phyloP scores from a whole-genome alignment of 2,888 invertebrate genomes.

The Hermaeophaga mercurialis region DNA sequence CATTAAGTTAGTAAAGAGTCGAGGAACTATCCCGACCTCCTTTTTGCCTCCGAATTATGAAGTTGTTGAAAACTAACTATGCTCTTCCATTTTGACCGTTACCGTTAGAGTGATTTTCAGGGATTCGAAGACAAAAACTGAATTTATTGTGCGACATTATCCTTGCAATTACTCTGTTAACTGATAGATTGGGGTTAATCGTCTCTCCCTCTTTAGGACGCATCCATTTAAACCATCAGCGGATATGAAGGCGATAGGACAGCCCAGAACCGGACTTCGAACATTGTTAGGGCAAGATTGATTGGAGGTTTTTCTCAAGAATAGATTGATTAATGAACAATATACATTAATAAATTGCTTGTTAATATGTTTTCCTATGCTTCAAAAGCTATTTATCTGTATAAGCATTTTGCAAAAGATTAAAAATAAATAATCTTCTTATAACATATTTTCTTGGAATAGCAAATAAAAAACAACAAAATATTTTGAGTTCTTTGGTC shows the following conservation, averaged over 20 bases:
- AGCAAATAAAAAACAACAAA: no score
- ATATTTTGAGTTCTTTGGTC: no score
- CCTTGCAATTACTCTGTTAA: conserved; percentile 42
- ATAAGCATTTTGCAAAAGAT: no score
- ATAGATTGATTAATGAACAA: no score
- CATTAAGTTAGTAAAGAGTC: conserved; percentile 2
- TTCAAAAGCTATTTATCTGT: no score
- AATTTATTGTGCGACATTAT: conserved; percentile 42
- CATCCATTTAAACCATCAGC: conserved; percentile 36
- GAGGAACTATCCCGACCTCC: neutral
- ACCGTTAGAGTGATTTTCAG: neutral
- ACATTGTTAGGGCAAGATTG: no score
- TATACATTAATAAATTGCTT: no score
- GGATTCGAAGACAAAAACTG: conserved; percentile 27
- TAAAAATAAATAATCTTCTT: no score
- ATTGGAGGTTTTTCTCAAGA: no score
- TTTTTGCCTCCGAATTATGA: conserved; percentile 4
- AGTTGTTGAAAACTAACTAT: conserved; percentile 13
- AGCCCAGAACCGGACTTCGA: conserved; percentile 12
- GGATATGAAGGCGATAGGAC: conserved; percentile 16
- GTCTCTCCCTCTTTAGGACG: conserved; percentile 39
- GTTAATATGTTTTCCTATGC: no score
- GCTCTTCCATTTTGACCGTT: conserved; percentile 10
- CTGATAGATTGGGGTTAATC: conserved; percentile 48
- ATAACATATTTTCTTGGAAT: no score